These are phyloP conservation scores for Austrolebias charrua DNA, from an alignment of 2,797 vertebrate genomes.

Conservation along the genomic window DNA sequence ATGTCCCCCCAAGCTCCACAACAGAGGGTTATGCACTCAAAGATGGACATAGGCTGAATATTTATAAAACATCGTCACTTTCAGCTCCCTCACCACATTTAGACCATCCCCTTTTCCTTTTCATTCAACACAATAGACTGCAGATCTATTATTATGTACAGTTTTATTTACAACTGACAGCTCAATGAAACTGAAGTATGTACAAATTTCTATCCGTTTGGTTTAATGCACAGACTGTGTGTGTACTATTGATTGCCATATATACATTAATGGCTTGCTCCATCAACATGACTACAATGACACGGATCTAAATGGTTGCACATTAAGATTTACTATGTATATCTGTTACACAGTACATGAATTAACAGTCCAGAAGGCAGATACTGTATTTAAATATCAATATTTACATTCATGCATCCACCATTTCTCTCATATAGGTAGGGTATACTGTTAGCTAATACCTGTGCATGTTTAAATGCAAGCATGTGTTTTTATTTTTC, in stretches of 20 bases:
- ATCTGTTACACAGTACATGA: slow-evolving; percentile 79
- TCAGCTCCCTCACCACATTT: slow-evolving; percentile 18
- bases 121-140: slow-evolving; percentile 47
- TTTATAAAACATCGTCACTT: slow-evolving; percentile 33
- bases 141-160: slow-evolving; percentile 76
- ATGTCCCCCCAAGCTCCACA: slow-evolving; percentile 16
- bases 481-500: slow-evolving; percentile 54
- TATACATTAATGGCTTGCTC: slow-evolving; percentile 87
- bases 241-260: slow-evolving; percentile 85
- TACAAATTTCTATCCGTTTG: slow-evolving; percentile 80
- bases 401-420: slow-evolving; percentile 94
- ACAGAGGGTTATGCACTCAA: slow-evolving; percentile 35
- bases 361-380: slow-evolving; percentile 87
- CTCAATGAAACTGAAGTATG: slow-evolving; percentile 83
- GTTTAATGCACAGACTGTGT: slow-evolving; percentile 85
- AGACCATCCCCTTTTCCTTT: slow-evolving; percentile 13
- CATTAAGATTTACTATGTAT: slow-evolving; percentile 78
- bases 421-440: slow-evolving; percentile 75
- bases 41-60: slow-evolving; percentile 30
- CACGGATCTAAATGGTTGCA: slow-evolving; percentile 77
- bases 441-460: slow-evolving; percentile 70
- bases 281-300: slow-evolving; percentile 86
- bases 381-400: slow-evolving; percentile 76
- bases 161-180: slow-evolving; percentile 99
- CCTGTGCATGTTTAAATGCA: slow-evolving; percentile 73